A percentile compares a stretch with the other conserved stretches of the same genome.
Evolutionary conservation across 2,888 invertebrate genomes (phyloP).

Genomic region (Leucophenga montana): DNA sequence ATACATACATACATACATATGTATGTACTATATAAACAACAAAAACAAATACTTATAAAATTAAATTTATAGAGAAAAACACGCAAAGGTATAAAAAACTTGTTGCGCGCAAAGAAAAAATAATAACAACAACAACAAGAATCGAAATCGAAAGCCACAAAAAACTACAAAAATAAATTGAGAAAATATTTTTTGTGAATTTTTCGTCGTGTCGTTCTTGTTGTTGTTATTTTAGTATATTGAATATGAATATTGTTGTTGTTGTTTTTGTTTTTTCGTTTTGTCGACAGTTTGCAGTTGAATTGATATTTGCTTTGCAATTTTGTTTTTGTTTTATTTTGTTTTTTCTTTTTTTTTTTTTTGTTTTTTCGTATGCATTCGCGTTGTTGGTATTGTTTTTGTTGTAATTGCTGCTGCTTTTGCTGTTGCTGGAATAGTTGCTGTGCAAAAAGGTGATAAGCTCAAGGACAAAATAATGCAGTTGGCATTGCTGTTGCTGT

Average conservation of each 20-base stretch:
- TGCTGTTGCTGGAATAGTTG: constrained; percentile 37
- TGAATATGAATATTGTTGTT: background rate
- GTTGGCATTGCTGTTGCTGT: constrained; percentile 49
- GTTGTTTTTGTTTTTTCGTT: constrained; percentile 20
- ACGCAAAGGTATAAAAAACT: background rate
- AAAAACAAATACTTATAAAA: constrained; percentile 8
- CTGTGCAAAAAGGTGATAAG: constrained; percentile 59
- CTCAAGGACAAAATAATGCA: constrained; percentile 58
- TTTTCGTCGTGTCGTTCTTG: constrained; percentile 2
- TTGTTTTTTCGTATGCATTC: constrained; percentile 47
- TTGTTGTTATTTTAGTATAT: background rate
- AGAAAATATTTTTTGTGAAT: constrained; percentile 35
- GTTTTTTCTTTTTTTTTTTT: constrained; percentile 42
- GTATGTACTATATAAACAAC: background rate
- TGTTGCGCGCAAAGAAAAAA: constrained; percentile 13
- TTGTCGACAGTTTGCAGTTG: constrained; percentile 38
- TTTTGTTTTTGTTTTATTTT: constrained; percentile 37
- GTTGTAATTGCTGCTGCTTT: constrained; percentile 18
- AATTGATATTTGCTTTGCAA: constrained; percentile 43
- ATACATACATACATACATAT: background rate
- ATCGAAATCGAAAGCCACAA: constrained; percentile 23
- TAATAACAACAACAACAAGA: constrained; percentile 5
- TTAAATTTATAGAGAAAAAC: background rate
- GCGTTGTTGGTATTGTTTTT: constrained; percentile 27
- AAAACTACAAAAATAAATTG: constrained; percentile 33